A percentile compares a stretch with the other conserved stretches of the same genome.
phyloP scores from a whole-genome alignment of 2,888 invertebrate species.

The Caradrina kadenii region DNA sequence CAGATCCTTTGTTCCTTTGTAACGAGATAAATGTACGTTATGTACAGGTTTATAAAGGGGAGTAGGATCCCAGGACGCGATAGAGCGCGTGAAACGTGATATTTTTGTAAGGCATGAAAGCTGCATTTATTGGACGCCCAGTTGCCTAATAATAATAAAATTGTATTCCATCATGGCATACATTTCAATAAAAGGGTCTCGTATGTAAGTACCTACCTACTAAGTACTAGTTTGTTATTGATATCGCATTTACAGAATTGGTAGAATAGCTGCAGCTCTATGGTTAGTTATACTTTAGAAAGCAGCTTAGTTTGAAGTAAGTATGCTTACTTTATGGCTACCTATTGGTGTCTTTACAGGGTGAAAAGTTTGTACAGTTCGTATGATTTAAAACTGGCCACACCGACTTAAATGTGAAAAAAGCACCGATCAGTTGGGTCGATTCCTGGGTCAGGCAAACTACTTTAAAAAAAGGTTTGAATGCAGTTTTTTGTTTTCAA shows the following conservation, averaged over 20 bases:
- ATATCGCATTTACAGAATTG: conserved; percentile 32
- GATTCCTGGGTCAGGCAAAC: no score
- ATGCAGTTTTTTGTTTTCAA: no score
- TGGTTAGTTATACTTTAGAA: not conserved
- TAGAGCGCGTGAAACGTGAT: conserved; percentile 86
- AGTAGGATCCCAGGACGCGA: conserved; percentile 82
- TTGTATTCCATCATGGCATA: conserved; percentile 67
- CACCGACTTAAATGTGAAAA: no score
- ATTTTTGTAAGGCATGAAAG: conserved; percentile 83
- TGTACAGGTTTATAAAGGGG: conserved; percentile 82
- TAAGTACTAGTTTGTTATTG: conserved; percentile 53
- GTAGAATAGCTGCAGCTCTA: conserved; percentile 3
- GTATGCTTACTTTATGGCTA: not conserved
- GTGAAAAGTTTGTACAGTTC: no score
- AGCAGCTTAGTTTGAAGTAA: not conserved
- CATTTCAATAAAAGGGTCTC: conserved; percentile 67
- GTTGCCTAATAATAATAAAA: conserved; percentile 61
- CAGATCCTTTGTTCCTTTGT: conserved; percentile 88
- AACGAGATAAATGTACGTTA: conserved; percentile 82
- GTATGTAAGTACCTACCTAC: conserved; percentile 52
- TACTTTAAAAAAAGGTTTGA: no score
- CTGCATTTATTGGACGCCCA: conserved; percentile 78
- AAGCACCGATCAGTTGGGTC: no score
- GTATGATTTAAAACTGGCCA: no score
- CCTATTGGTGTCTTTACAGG: no score